Evolutionary conservation across 2,888 invertebrate species (phyloP).

Genomic region (Nasonovia ribisnigri): DNA sequence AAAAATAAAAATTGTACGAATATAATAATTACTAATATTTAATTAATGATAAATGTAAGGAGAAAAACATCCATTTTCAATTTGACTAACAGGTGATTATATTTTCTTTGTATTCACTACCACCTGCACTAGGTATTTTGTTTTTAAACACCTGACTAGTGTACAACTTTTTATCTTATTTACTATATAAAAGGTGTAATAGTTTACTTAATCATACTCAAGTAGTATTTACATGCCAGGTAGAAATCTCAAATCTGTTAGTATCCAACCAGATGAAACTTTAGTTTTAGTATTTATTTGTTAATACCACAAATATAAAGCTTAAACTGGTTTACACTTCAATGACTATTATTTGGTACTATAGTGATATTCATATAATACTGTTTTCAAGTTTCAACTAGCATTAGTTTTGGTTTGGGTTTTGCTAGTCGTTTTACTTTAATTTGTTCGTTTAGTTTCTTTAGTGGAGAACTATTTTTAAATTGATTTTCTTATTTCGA

Average conservation of each 20-base stretch:
- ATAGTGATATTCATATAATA: not conserved
- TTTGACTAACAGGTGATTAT: constrained; percentile 49
- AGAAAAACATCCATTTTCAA: not conserved
- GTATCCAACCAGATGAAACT: not conserved
- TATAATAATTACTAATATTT: not conserved
- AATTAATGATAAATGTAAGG: not conserved
- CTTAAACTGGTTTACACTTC: not conserved
- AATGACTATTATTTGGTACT: not conserved
- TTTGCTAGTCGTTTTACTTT: not conserved
- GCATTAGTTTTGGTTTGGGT: not conserved
- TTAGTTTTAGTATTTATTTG: not conserved
- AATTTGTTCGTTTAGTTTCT: not conserved
- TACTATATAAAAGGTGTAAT: not conserved
- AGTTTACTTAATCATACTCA: not conserved
- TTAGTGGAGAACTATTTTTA: not conserved
- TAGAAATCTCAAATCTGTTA: not conserved
- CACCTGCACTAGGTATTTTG: constrained; percentile 39
- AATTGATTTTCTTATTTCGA: not conserved
- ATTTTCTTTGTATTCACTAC: constrained; percentile 39
- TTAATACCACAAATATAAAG: not conserved
- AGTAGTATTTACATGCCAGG: not conserved
- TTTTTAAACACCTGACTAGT: constrained; percentile 41
- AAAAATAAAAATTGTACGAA: not conserved
- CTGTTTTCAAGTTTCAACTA: not conserved
- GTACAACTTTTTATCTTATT: not conserved